Base-by-base conservation (phyloP, 2,113 vertebrate species). In the Pteruthius melanotis region DNA sequence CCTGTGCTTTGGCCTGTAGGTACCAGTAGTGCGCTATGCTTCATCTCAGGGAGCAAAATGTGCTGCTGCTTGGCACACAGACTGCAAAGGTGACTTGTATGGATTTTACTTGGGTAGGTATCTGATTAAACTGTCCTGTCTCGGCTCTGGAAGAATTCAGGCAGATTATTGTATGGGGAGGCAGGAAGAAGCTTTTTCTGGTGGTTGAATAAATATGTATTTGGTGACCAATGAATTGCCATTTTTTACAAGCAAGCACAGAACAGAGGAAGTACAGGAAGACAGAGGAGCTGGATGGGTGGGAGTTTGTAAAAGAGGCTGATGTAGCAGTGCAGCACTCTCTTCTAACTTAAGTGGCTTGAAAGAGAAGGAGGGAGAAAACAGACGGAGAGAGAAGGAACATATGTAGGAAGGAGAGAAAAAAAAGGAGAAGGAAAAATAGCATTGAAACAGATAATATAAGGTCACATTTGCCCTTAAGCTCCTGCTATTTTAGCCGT, bases 401-500 rank as follows among this genome's bases (percentile, higher is more conserved):
- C 85, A 77, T 80, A 85, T 4, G 71, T 94, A 95, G 94, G 96
- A 95, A 95, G 90, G 71, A 95, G 92, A 88, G 54, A 39, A 93
- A 93, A 94, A 95, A 93, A 60, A 5, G 9, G 9, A 83, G 79
- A 72, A 74, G 45, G 82, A 91, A 95, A 94, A 94, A 69, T 72
- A 92, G 45, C 92, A 83, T 61, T 86, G 92, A 88, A 84, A 79
- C 63, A 80, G 95, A 91, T 94, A 94, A 94, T 91, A 49, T 44
- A 96, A 92, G 88, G 95, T 95, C 95, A 92, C 59, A 85, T 94
- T 97, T 94, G 85, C 88, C 90, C 90, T 95, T 93, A 92, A 96
- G 92, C 92, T 95, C 88, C 82, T 83, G 85, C 95, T 94, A 85
- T 94, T 93, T 92, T 90, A 76, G 53, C 70, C 28, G 0, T 53